Conservation (phyloP, 2,888 invertebrate species). For the Dryomyza anilis region DNA sequence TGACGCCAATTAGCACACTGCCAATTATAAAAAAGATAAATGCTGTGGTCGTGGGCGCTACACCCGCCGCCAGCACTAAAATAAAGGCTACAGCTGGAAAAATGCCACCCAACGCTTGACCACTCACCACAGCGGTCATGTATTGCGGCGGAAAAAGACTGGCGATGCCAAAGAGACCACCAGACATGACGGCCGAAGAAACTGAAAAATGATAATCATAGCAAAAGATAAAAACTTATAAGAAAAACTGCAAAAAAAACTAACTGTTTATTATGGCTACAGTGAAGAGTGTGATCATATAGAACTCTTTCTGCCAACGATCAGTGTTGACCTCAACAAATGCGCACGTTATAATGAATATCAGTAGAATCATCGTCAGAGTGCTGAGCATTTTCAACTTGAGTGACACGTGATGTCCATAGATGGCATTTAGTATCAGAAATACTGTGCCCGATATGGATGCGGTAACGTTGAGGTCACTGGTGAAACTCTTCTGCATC, state of each 20-base stretch:
- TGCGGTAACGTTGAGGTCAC: conserved; percentile 84
- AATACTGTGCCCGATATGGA: conserved; percentile 85
- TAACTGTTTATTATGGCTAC: conserved; percentile 85
- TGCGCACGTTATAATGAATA: conserved; percentile 79
- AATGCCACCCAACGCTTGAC: conserved; percentile 91
- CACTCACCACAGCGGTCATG: conserved; percentile 88
- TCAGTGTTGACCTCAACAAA: conserved; percentile 86
- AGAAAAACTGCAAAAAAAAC: too few relatives aligned
- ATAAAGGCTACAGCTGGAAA: conserved; percentile 87
- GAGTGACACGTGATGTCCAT: conserved; percentile 79
- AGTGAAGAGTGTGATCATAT: conserved; percentile 75
- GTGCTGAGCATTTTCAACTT: conserved; percentile 78
- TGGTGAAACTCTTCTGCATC: conserved; percentile 85
- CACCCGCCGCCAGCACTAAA: conserved; percentile 79
- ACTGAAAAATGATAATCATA: conserved; percentile 69
- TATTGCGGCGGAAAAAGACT: conserved; percentile 86
- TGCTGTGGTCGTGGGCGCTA: conserved; percentile 80
- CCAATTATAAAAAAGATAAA: conserved; percentile 91
- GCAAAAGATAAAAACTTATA: neutral
- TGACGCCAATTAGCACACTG: conserved; percentile 72
- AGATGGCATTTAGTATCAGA: conserved; percentile 79
- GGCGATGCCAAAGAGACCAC: conserved; percentile 84
- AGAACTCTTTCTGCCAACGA: conserved; percentile 82
- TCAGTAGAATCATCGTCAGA: conserved; percentile 71
- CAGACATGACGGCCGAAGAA: conserved; percentile 82